phyloP scores from a whole-genome alignment of 2,797 vertebrate species.

The Nannoperca obscura region DNA sequence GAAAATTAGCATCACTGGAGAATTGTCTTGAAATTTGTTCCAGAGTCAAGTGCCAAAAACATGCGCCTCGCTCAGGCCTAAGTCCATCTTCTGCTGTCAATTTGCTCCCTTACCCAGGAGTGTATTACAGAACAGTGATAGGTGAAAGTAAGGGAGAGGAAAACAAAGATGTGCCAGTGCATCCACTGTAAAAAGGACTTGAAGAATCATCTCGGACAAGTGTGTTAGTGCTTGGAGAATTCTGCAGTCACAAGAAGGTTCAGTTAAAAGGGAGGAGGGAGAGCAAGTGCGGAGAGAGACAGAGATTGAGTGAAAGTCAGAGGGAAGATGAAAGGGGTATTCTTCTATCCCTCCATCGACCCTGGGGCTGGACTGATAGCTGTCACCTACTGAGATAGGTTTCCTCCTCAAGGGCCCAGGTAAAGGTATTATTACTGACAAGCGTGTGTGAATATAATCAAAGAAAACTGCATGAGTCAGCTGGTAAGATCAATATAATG shows the following conservation, averaged over 20 bases:
- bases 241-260: conserved; percentile 25
- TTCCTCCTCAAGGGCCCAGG: conserved; percentile 40
- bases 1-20: conserved; percentile 43
- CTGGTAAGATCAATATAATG: conserved; percentile 35
- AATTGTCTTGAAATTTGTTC: conserved; percentile 51
- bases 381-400: conserved; percentile 60
- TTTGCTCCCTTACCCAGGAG: conserved; percentile 5
- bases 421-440: conserved; percentile 49
- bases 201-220: conserved; percentile 50
- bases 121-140: conserved; percentile 20
- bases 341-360: conserved; percentile 49
- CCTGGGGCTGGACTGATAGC: conserved; percentile 63
- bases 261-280: conserved; percentile 32
- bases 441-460: conserved; percentile 42
- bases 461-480: conserved; percentile 24
- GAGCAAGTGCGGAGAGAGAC: conserved; percentile 3
- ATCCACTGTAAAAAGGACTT: conserved; percentile 4
- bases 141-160: conserved; percentile 3
- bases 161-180: conserved; percentile 32
- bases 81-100: conserved; percentile 33
- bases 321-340: conserved; percentile 59
- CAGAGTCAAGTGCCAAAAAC: conserved; percentile 40
- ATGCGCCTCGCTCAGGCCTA: conserved; percentile 2
- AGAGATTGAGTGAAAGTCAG: conserved; percentile 50
- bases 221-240: conserved; percentile 23